Base-by-base conservation (phyloP, 2,113 vertebrate species). In the Alligator mississippiensis region DNA sequence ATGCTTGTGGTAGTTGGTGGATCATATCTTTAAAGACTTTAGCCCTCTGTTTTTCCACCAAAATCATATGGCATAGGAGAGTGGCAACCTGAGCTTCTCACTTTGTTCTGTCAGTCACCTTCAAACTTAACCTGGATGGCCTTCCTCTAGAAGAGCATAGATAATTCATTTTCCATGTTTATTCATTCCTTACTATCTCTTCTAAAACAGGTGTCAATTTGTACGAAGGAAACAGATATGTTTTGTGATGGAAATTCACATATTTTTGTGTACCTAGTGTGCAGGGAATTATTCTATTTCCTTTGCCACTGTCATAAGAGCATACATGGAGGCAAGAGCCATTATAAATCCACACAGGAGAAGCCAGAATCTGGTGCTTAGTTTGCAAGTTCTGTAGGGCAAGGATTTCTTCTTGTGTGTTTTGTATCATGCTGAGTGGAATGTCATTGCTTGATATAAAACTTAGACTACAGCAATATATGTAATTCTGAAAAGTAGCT, bases 91-190 rank as follows among this genome's bases (percentile, higher is more conserved):
- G 10, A 15, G 13, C 9, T 80, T 90, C 89, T 80, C 83, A 87
- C 21, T 27, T 8, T 72, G n/a, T 55, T 34, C 21, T 89, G 77
- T 18, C 19, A 75, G 19, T 0, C 1, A 90, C 83, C 30, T 95
- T 90, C 28, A 60, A 10, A 82, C 63, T 72, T 82, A 66, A 88
- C 92, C 25, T 92, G 84, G 91, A 62, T 62, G 61, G 61, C 22
- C 61, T 12, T 72, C 34, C 24, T 47, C 68, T 34, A 72, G 17
- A 34, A 24, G 34, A 47, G 95, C 93, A 80, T 75, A 83, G 91
- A 82, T 85, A 93, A 92, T 88, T 83, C 80, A 85, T 92, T 93
- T 54, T 74, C 47, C 25, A 5, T 90, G 63, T 4, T 13, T 88
- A 59, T 91, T 80, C 85, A 78, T 87, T 22, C 27, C 61, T 86